Evolutionary conservation across 2,888 invertebrate genomes (phyloP).

Genomic region (Stegana nigrithorax): DNA sequence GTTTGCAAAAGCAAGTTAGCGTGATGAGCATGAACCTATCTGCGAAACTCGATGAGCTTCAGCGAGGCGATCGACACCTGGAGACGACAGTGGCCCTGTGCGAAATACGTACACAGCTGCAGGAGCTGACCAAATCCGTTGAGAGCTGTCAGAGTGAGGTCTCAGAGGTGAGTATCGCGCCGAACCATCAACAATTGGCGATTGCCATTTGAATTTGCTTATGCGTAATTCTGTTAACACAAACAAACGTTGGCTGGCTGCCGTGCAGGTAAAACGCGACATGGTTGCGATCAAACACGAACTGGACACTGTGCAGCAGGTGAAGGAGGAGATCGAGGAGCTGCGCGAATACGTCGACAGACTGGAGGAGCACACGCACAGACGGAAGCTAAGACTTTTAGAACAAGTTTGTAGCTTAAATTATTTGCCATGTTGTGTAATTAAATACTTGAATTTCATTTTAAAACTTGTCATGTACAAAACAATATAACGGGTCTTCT

Average conservation of each 20-base stretch:
- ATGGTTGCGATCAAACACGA: constrained; percentile 96
- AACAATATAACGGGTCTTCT: constrained; percentile 26
- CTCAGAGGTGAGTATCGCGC: constrained; percentile 75
- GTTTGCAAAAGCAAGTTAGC: constrained; percentile 97
- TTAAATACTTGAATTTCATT: constrained; percentile 66
- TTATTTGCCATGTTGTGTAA: constrained; percentile 69
- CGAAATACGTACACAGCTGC: constrained; percentile 92
- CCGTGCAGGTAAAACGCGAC: constrained; percentile 83
- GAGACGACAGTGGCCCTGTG: constrained; percentile 94
- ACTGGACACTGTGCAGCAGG: constrained; percentile 93
- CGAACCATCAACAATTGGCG: background rate
- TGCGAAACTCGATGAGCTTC: constrained; percentile 93
- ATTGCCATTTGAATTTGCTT: background rate
- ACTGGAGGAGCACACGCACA: constrained; percentile 90
- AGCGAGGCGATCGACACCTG: constrained; percentile 88
- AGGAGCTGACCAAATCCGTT: constrained; percentile 93
- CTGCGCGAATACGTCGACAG: constrained; percentile 91
- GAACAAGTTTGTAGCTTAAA: constrained; percentile 82
- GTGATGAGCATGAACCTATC: constrained; percentile 97
- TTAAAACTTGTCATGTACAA: too few species aligned
- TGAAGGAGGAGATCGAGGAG: constrained; percentile 94
- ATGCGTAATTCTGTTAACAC: background rate
- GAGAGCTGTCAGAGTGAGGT: constrained; percentile 96
- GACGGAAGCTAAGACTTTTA: constrained; percentile 88
- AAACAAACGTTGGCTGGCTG: background rate